Percentiles rank a stretch among this genome's conserved stretches.
These are phyloP conservation scores for Jordanella pulchra DNA, from an alignment of 2,797 vertebrate genomes.

Conservation along the genomic window DNA sequence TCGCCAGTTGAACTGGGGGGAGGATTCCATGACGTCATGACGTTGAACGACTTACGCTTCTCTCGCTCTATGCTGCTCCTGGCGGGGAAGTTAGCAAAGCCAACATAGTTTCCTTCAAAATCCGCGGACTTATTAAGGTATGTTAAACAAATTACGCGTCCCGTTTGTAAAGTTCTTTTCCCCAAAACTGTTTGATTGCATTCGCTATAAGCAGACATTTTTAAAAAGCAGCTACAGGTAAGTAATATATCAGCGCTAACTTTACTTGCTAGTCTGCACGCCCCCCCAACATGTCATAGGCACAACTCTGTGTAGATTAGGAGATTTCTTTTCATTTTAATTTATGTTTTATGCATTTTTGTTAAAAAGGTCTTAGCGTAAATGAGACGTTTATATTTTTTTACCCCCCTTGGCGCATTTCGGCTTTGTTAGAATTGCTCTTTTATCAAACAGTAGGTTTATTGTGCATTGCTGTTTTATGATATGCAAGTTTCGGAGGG, in stretches of 20 bases:
- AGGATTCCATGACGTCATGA: slow-evolving; percentile 28
- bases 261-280: slow-evolving; percentile 34
- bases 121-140: not conserved
- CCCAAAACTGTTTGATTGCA: fast-evolving
- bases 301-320: not conserved
- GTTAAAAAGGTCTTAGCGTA: not conserved
- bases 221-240: not conserved
- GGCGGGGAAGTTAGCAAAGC: slow-evolving; percentile 12
- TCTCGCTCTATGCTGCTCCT: not conserved
- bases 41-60: slow-evolving; percentile 19
- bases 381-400: not conserved
- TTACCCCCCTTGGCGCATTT: not conserved
- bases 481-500: too few species aligned
- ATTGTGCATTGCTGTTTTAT: not conserved
- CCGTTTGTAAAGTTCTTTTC: too few species aligned
- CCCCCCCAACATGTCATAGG: not conserved
- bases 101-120: not conserved
- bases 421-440: not conserved
- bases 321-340: not conserved
- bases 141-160: fast-evolving
- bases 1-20: too few species aligned
- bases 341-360: not conserved
- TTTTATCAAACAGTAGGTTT: not conserved
- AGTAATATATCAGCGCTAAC: slow-evolving; percentile 1
- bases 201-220: not conserved